A percentile compares a stretch with the other conserved stretches of the same genome.
phyloP scores from a whole-genome alignment of 2,797 vertebrate genomes.

The Australoheros facetus region DNA sequence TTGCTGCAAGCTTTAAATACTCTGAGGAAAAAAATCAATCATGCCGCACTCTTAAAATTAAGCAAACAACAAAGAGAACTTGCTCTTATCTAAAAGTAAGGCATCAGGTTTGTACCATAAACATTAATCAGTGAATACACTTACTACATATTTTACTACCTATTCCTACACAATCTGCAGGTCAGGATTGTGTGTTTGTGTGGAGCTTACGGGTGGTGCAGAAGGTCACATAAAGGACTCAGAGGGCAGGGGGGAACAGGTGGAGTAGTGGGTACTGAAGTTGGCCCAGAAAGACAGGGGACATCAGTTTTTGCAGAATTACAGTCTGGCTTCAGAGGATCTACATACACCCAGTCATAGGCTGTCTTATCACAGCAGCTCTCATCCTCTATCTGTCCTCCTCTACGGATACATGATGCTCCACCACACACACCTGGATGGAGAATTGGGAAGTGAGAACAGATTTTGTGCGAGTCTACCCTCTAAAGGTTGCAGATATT shows the following conservation, averaged over 20 bases:
- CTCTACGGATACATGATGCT: constrained; percentile 70
- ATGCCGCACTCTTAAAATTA: not conserved
- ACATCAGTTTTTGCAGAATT: constrained; percentile 16
- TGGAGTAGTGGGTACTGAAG: not conserved
- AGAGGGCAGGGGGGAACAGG: not conserved
- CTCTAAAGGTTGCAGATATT: too few relatives aligned
- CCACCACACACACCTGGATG: constrained; percentile 74
- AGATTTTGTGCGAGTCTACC: too few relatives aligned
- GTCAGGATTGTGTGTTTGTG: not conserved
- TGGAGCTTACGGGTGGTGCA: constrained; percentile 64
- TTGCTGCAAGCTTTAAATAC: constrained; percentile 64
- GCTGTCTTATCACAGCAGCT: constrained; percentile 75
- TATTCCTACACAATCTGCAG: not conserved
- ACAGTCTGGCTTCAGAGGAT: constrained; percentile 71
- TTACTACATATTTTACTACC: too few relatives aligned
- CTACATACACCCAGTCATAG: constrained; percentile 68
- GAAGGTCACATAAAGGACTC: constrained; percentile 59
- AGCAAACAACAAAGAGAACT: not conserved
- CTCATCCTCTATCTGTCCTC: constrained; percentile 64
- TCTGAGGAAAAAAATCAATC: constrained; percentile 35
- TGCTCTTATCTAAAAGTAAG: not conserved
- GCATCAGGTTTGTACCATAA: not conserved
- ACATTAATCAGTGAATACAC: not conserved
- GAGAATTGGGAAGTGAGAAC: not conserved
- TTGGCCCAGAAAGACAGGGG: not conserved